These are phyloP conservation scores for Tachina fera DNA, from an alignment of 2,888 invertebrate species.

Conservation along the genomic window DNA sequence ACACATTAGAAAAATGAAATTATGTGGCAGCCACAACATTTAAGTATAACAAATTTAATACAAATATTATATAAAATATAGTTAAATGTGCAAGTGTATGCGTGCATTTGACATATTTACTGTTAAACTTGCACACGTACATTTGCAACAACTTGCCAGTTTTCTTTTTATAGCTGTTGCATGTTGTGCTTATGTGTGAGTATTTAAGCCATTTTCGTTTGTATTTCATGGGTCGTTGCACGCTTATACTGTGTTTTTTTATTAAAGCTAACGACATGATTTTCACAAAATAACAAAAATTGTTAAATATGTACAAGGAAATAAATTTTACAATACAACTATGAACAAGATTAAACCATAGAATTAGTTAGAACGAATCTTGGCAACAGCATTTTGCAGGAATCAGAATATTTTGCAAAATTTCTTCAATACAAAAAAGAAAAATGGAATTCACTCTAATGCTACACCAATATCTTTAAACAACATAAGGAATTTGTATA, in stretches of 20 bases:
- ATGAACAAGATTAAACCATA: conserved; percentile 5
- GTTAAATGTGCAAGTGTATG: not conserved
- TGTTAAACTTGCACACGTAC: conserved; percentile 26
- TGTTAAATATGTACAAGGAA: conserved; percentile 15
- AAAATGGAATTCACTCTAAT: no score
- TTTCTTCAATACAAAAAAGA: no score
- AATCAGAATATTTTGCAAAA: no score
- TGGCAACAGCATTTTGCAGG: not conserved
- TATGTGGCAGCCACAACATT: conserved; percentile 50
- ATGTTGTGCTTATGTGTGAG: conserved; percentile 8
- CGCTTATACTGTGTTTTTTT: conserved; percentile 44
- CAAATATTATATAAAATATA: conserved; percentile 25
- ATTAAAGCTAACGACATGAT: conserved; percentile 61
- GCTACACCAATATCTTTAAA: no score
- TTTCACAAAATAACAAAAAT: conserved; percentile 52
- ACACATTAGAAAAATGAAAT: conserved; percentile 44
- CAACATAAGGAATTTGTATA: no score
- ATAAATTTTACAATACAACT: not conserved
- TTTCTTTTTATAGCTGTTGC: conserved; percentile 3
- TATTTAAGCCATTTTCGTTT: conserved; percentile 47
- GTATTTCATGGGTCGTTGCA: conserved; percentile 67
- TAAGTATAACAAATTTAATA: conserved; percentile 37
- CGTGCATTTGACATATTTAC: conserved; percentile 52
- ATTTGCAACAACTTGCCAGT: conserved; percentile 43
- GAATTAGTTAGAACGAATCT: conserved; percentile 10